Evolutionary conservation across 2,797 vertebrate species (phyloP).

Genomic region (Pipistrellus nathusii): DNA sequence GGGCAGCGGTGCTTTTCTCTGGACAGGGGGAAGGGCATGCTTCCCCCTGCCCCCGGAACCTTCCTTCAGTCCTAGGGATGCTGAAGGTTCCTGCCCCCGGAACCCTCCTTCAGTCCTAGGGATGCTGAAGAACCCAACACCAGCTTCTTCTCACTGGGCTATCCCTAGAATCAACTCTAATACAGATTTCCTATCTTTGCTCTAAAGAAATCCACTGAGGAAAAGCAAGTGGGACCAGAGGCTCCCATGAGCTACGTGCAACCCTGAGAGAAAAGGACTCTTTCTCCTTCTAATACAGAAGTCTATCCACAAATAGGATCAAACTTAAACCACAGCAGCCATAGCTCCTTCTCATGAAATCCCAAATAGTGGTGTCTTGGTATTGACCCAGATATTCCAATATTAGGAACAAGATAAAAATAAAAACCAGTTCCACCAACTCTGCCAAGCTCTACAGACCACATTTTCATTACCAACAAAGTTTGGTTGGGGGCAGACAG

Average conservation of each 20-base stretch:
- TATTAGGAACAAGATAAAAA: background rate
- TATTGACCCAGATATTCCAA: background rate
- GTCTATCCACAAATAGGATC: background rate
- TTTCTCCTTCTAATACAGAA: background rate
- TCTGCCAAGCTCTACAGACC: background rate
- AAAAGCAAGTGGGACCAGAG: background rate
- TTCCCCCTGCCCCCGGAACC: background rate
- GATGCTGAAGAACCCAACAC: background rate
- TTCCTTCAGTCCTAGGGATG: background rate
- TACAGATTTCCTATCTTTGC: background rate
- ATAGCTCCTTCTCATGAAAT: constrained; percentile 39
- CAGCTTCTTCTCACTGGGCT: background rate
- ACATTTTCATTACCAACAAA: background rate
- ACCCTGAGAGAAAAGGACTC: background rate
- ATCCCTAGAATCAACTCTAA: background rate
- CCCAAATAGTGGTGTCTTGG: background rate
- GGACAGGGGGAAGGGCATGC: background rate
- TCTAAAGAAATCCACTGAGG: background rate
- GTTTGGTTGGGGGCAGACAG: background rate
- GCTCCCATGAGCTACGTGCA: background rate
- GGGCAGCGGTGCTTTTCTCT: background rate
- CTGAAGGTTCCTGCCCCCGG: rapidly evolving
- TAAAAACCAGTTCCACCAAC: background rate
- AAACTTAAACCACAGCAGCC: constrained; percentile 37
- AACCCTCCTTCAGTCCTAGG: background rate